Base-by-base conservation (phyloP, 2,888 invertebrate species). In the Napeogenes inachia region DNA sequence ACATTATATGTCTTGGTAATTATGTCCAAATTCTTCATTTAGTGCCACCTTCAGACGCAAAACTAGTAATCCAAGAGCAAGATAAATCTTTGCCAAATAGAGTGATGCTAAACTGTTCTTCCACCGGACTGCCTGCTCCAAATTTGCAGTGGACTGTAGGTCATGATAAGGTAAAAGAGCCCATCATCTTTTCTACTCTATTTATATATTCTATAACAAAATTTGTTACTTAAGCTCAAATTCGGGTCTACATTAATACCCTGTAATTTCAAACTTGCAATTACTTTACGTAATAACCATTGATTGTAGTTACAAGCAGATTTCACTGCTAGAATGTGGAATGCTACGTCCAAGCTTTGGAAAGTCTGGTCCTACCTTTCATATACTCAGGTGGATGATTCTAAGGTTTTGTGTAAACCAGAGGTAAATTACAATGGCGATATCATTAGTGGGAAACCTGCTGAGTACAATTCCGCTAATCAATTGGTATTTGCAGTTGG, bases 111-210 rank as follows among this genome's bases (percentile, higher is more conserved):
- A 87, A 89, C 73, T 89, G 89, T 61, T 78, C 84, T 0, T 75
- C 89, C 0, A 71, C 74, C 5, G 88, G 87, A 0, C 68, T 85
- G 2, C 89, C 88, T 0, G 76, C 81, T 2, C 89, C 89, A 0
- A 73, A 50, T 4, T 68, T 89, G 2, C 47, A 70, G 2, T 89
- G 89, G 89, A 78, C 74, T 2, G 76, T 87, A 46, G 80, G 75
- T 30, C 72, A 78, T 13, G 76, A 77, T 62, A 78, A 74, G 77
- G 89, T 89, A 73, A 10, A 50, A 6, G 8, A 30, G 10, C 4
- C 50, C 5, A 30, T 30, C 8, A 42, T 42, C 42, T 42, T 42
- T 10, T 42, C 12, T 42, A 10, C 1, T 35, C 35, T 35, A 21
- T 21, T 21, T 21, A 21, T 21, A 21, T 21, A 21, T 21, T 21